phyloP scores from a whole-genome alignment of 2,113 vertebrate species.

The Seriola aureovittata region DNA sequence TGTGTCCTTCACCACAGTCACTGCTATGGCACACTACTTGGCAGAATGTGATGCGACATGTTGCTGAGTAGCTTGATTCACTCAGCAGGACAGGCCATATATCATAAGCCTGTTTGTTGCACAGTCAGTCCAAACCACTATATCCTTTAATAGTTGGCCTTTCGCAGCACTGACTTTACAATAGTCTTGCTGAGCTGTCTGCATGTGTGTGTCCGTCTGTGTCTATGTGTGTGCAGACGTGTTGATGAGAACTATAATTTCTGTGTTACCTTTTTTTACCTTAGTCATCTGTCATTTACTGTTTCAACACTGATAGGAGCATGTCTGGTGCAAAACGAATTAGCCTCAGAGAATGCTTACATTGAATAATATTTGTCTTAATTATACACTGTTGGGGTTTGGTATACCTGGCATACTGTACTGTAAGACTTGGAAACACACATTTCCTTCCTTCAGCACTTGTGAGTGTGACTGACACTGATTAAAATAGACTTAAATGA shows the following conservation, averaged over 20 bases:
- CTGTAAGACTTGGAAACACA: not conserved
- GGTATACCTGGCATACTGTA: not conserved
- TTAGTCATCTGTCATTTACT: constrained; percentile 1
- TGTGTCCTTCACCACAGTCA: not conserved
- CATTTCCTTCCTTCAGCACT: not conserved
- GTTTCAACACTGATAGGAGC: not conserved
- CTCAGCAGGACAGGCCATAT: constrained; percentile 27
- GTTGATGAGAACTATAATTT: constrained; percentile 7
- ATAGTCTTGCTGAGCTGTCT: constrained; percentile 18
- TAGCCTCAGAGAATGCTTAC: not conserved
- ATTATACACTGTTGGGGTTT: not conserved
- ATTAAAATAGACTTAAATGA: constrained; percentile 27
- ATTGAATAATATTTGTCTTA: not conserved
- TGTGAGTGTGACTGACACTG: not conserved
- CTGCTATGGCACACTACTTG: not conserved
- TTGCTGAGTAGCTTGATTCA: constrained; percentile 59
- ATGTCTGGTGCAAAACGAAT: not conserved
- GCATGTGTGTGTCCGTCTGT: not conserved
- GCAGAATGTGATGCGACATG: constrained; percentile 34
- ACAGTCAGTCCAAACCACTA: constrained; percentile 49
- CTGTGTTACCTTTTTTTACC: not conserved
- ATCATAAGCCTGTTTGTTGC: constrained; percentile 47
- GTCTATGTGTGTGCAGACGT: not conserved
- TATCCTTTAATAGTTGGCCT: constrained; percentile 58
- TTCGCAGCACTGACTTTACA: constrained; percentile 9